These are phyloP conservation scores for Acanthosepion esculentum DNA, from an alignment of 2,888 invertebrate species.

Conservation along the genomic window DNA sequence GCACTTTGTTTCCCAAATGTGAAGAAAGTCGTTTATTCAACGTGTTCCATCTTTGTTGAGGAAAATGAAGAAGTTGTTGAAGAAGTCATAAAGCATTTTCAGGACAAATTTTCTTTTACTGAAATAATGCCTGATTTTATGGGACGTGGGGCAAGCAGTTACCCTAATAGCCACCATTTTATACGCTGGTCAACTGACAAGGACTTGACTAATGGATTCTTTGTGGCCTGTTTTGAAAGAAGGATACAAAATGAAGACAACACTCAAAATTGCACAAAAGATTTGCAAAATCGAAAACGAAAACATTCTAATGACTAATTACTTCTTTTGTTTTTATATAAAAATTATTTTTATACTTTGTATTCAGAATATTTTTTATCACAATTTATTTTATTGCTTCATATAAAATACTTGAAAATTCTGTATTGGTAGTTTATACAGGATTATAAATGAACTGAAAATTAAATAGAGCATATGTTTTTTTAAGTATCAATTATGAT, in stretches of 20 bases:
- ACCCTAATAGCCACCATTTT: slow-evolving; percentile 79
- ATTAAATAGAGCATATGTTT: no score
- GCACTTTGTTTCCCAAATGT: slow-evolving; percentile 90
- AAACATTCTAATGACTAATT: neutral
- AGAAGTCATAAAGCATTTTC: slow-evolving; percentile 79
- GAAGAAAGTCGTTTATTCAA: slow-evolving; percentile 93
- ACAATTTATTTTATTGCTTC: no score
- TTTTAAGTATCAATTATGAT: no score
- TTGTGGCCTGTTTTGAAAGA: slow-evolving; percentile 88
- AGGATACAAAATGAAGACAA: neutral
- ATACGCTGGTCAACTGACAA: slow-evolving; percentile 84
- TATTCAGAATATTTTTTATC: no score
- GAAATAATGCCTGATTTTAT: slow-evolving; percentile 66
- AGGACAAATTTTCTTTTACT: slow-evolving; percentile 72
- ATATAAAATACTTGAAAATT: no score
- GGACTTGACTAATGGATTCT: slow-evolving; percentile 94
- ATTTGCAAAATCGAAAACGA: neutral
- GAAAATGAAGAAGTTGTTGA: slow-evolving; percentile 91
- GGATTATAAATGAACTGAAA: no score
- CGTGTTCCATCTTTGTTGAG: slow-evolving; percentile 90
- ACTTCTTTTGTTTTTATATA: neutral
- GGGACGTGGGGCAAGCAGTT: slow-evolving; percentile 62
- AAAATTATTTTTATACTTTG: neutral
- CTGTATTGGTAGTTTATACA: no score
- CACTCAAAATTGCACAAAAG: neutral